Evolutionary conservation across 1,140 invertebrate genomes (phyloP).

Genomic region (Drosophila nikananu): DNA sequence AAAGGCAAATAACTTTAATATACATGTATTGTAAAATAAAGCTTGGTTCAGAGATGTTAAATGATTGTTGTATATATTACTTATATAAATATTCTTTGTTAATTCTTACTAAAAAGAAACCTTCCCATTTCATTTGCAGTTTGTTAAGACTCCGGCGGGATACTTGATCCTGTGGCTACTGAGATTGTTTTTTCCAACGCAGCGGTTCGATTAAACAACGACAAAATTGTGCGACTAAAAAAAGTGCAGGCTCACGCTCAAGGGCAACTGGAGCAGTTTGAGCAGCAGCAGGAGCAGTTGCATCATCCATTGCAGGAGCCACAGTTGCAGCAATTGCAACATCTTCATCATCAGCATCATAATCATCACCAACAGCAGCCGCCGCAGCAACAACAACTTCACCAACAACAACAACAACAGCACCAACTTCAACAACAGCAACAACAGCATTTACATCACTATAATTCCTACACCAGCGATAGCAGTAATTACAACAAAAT

Average conservation of each 20-base stretch:
- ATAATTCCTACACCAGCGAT: slow-evolving; percentile 28
- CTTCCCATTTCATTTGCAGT: slow-evolving; percentile 9
- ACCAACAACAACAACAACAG: slow-evolving; percentile 19
- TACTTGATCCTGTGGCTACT: background rate
- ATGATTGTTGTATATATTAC: background rate
- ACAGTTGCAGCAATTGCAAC: slow-evolving; percentile 22
- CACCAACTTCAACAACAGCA: slow-evolving; percentile 14
- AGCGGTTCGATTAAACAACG: slow-evolving; percentile 40
- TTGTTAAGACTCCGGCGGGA: background rate
- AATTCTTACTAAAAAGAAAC: background rate
- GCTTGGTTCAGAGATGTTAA: background rate
- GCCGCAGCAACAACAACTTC: background rate
- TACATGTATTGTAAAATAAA: too few species aligned
- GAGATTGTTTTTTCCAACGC: slow-evolving; percentile 16
- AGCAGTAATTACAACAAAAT: slow-evolving; percentile 68
- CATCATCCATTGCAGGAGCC: slow-evolving; percentile 23
- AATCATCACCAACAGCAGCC: slow-evolving; percentile 21
- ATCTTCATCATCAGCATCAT: slow-evolving; percentile 40
- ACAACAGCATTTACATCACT: slow-evolving; percentile 20
- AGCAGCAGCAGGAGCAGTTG: slow-evolving; percentile 58
- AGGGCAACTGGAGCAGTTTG: slow-evolving; percentile 76
- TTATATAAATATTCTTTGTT: background rate
- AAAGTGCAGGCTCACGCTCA: slow-evolving; percentile 79
- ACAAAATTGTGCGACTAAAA: slow-evolving; percentile 81
- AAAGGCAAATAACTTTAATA: background rate